These are phyloP conservation scores for Melieria omissa DNA, from an alignment of 2,888 invertebrate species.

Conservation along the genomic window DNA sequence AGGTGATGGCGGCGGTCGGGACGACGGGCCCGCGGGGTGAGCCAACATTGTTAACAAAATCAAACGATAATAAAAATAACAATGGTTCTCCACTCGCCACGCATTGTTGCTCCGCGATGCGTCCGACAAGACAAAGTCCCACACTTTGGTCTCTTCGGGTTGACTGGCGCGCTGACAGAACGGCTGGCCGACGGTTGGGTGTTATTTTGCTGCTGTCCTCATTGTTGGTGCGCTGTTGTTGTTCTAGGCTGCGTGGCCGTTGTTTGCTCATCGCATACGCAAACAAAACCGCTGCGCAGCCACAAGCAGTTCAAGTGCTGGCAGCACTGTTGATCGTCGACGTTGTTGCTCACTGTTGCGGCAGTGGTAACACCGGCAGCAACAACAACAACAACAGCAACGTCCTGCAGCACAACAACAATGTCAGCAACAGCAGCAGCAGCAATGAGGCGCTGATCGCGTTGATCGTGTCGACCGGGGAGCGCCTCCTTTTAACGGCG, in stretches of 20 bases:
- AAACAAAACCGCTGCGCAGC: conserved; percentile 15
- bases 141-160: too few relatives aligned
- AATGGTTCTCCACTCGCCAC: too few relatives aligned
- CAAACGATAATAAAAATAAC: too few relatives aligned
- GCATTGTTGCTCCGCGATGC: too few relatives aligned
- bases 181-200: too few relatives aligned
- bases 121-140: too few relatives aligned
- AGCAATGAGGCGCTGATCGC: conserved; percentile 21
- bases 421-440: neutral
- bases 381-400: neutral
- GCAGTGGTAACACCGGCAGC: neutral
- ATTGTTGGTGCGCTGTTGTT: too few relatives aligned
- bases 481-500: conserved; percentile 64
- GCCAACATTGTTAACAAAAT: too few relatives aligned
- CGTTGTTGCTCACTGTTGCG: neutral
- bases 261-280: conserved; percentile 16
- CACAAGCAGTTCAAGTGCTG: neutral
- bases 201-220: too few relatives aligned
- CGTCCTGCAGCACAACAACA: neutral
- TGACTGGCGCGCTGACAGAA: too few relatives aligned
- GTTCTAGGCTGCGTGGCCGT: neutral
- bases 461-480: conserved; percentile 65
- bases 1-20: too few relatives aligned
- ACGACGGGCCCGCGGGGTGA: too few relatives aligned
- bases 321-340: neutral